Conservation (phyloP, 2,888 invertebrate species). For the Platerodrilus igneus region DNA sequence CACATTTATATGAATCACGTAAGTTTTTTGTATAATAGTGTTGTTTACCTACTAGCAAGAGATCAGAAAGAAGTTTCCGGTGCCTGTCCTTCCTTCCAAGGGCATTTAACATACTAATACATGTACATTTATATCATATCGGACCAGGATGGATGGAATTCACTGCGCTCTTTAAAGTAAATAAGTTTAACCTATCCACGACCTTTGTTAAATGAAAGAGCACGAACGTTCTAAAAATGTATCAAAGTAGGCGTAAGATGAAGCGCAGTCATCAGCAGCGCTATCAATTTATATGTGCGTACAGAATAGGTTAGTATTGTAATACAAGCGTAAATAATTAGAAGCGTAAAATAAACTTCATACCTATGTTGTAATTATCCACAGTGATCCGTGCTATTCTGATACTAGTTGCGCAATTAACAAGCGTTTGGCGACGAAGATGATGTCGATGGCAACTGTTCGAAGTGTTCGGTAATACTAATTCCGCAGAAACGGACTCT, state of each 20-base stretch:
- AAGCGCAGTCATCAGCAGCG: conserved; percentile 18
- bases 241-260: conserved; percentile 21
- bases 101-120: no score
- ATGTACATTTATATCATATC: no score
- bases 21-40: no score
- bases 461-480: conserved; percentile 23
- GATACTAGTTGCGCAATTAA: conserved; percentile 6
- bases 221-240: conserved; percentile 22
- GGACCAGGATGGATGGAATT: no score
- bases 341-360: conserved; percentile 7
- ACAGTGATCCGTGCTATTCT: background rate
- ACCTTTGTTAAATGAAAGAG: conserved; percentile 23
- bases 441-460: conserved; percentile 21
- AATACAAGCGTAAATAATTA: conserved; percentile 1
- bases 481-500: conserved; percentile 27
- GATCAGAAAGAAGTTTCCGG: no score
- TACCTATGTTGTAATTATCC: conserved; percentile 16
- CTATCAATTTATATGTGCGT: conserved; percentile 3
- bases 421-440: conserved; percentile 1
- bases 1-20: no score
- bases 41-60: no score
- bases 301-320: conserved; percentile 7
- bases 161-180: no score
- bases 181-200: conserved; percentile 22
- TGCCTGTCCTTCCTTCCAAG: no score